Evolutionary conservation across 2,113 vertebrate genomes (phyloP).

Genomic region (Phyllopteryx taeniolatus): DNA sequence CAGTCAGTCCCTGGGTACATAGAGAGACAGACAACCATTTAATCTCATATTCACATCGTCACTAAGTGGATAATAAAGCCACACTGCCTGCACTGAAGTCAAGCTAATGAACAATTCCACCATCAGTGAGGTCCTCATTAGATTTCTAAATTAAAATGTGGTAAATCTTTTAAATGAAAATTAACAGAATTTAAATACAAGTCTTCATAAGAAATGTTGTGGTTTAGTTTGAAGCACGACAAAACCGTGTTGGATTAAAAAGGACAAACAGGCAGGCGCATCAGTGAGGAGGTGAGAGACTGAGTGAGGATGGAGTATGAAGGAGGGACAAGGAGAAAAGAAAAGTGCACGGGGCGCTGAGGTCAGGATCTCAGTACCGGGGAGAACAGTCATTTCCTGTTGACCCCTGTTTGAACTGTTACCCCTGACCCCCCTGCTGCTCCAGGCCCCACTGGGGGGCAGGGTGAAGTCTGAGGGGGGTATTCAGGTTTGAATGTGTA

Average conservation of each 20-base stretch:
- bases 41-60: too few species aligned
- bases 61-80: too few species aligned
- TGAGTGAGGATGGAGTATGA: conserved; percentile 22
- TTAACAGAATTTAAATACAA: too few species aligned
- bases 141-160: too few species aligned
- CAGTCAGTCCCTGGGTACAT: too few species aligned
- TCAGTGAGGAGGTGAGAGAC: background rate
- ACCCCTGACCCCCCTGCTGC: conserved; percentile 66
- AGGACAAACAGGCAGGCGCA: too few species aligned
- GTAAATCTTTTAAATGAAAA: too few species aligned
- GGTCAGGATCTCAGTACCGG: conserved; percentile 63
- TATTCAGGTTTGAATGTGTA: conserved; percentile 33
- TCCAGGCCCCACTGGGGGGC: conserved; percentile 53
- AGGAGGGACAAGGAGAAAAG: conserved; percentile 55
- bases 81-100: too few species aligned
- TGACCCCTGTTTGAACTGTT: conserved; percentile 73
- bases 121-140: too few species aligned
- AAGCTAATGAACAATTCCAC: too few species aligned
- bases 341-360: conserved; percentile 50
- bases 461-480: conserved; percentile 15
- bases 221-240: background rate
- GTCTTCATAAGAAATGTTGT: background rate
- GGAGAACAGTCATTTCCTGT: conserved; percentile 74
- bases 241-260: too few species aligned
- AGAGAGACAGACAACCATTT: too few species aligned